A percentile compares a stretch with the other conserved stretches of the same genome.
phyloP scores from a whole-genome alignment of 2,888 invertebrate species.

The Zonitis immaculata region DNA sequence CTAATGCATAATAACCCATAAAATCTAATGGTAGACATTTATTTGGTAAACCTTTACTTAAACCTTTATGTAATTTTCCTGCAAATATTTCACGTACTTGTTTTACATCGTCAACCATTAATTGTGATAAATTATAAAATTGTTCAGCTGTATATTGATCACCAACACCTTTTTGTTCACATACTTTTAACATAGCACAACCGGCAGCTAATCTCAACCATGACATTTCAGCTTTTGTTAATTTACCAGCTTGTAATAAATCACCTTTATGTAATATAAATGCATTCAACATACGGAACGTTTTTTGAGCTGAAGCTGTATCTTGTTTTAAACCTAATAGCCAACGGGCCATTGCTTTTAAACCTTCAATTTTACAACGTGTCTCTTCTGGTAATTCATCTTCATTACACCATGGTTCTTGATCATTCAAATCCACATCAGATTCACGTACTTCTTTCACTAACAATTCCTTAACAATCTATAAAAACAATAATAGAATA shows the following conservation, averaged over 20 bases:
- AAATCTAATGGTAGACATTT: slow-evolving; percentile 93
- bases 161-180: slow-evolving; percentile 93
- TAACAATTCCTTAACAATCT: slow-evolving; percentile 91
- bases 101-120: slow-evolving; percentile 81
- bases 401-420: slow-evolving; percentile 71
- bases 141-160: slow-evolving; percentile 93
- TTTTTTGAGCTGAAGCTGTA: slow-evolving; percentile 84
- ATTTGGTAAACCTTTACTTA: slow-evolving; percentile 75
- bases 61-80: slow-evolving; percentile 81
- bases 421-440: slow-evolving; percentile 39
- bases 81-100: slow-evolving; percentile 75
- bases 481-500: slow-evolving; percentile 30
- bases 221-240: slow-evolving; percentile 85
- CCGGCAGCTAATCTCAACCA: slow-evolving; percentile 90
- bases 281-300: slow-evolving; percentile 90
- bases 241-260: slow-evolving; percentile 61
- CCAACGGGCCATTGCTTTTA: slow-evolving; percentile 97
- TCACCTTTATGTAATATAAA: slow-evolving; percentile 84
- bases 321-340: slow-evolving; percentile 85
- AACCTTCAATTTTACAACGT: slow-evolving; percentile 85
- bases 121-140: slow-evolving; percentile 87
- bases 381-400: slow-evolving; percentile 87
- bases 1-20: slow-evolving; percentile 74
- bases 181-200: slow-evolving; percentile 93
- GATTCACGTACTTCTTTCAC: slow-evolving; percentile 68